phyloP scores from a whole-genome alignment of 2,888 invertebrate species.

The Campaea margaritaria region DNA sequence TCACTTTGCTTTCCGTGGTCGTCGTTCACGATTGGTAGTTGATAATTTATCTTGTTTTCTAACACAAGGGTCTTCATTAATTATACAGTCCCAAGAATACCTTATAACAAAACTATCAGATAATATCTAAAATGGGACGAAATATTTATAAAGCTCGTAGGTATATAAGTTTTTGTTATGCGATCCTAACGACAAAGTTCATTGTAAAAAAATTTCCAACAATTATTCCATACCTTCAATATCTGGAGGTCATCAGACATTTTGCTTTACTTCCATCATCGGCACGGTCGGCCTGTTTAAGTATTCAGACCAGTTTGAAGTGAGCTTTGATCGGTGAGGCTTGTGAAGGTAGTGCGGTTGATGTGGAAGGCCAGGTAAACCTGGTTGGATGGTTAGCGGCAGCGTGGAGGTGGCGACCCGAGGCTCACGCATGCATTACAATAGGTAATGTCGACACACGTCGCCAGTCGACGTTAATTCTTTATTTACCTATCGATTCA shows the following conservation, averaged over 20 bases:
- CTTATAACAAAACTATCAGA: not conserved
- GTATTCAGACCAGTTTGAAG: slow-evolving; percentile 52
- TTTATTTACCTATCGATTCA: slow-evolving; percentile 58
- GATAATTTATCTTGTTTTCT: too few relatives aligned
- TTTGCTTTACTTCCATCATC: slow-evolving; percentile 55
- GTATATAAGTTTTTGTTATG: slow-evolving; percentile 20
- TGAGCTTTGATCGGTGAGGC: slow-evolving; percentile 47
- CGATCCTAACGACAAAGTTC: slow-evolving; percentile 12
- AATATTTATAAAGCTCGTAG: slow-evolving; percentile 15
- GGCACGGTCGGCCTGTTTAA: slow-evolving; percentile 47
- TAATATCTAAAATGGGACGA: slow-evolving; percentile 3
- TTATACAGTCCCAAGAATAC: not conserved
- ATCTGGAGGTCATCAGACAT: slow-evolving; percentile 71
- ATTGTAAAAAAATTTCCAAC: not conserved
- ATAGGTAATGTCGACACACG: slow-evolving; percentile 73
- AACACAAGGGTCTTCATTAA: not conserved
- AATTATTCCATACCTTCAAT: slow-evolving; percentile 58
- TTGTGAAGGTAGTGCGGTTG: slow-evolving; percentile 43
- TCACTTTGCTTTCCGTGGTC: too few relatives aligned
- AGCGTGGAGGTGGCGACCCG: slow-evolving; percentile 69
- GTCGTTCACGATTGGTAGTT: too few relatives aligned
- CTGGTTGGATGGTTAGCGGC: slow-evolving; percentile 55
- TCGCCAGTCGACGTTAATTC: slow-evolving; percentile 55
- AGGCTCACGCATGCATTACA: slow-evolving; percentile 76
- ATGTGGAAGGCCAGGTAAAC: slow-evolving; percentile 51